Evolutionary conservation across 2,888 invertebrate species (phyloP), one percentile per base, ranked within the genome.

Genomic region (Epistrophe eligans): DNA sequence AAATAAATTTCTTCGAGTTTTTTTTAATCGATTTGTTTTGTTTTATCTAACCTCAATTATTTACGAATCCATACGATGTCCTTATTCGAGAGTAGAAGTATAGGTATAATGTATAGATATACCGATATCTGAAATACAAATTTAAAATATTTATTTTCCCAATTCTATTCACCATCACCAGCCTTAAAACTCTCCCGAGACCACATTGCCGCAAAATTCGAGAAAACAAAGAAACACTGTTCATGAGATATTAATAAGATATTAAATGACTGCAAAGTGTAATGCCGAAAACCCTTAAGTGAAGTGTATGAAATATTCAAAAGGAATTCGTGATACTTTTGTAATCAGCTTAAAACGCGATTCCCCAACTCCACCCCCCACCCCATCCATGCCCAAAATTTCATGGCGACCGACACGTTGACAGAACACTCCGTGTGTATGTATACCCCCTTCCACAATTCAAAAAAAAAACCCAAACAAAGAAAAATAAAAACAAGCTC

Each of bases 211-310:
- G 9, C 24, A 45, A 66, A 17, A 32, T 55, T n/a, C n/a, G 32
- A 32, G 11, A 28, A 48, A 66, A 66, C 66, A 48, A 48, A 66
- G 70, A 52, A 55, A 32, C 52, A 13, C 4, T 32, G 67, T 70
- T 83, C 71, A 83, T 83, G 76, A 79, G 74, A 72, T 83, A 83
- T 87, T 87, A 79, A 87, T 79, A 79, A 83, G 87, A 87, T 83
- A 83, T 87, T 87, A 82, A 87, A 79, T 76, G 79, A 87, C 79
- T 83, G 82, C 79, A 70, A 87, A 87, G 83, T 52, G 70, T 87
- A 83, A 87, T 82, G 72, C 79, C 71, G 55, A 71, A 85, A 76
- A 74, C 87, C 32, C 79, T 79, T 76, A 83, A 87, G 87, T 76
- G 79, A 74, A 76, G 72, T 74, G 52, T 77, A 83, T 87, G 72